A percentile compares a stretch with the other conserved stretches of the same genome.
phyloP scores from a whole-genome alignment of 2,888 invertebrate genomes.

The Amphipyra berbera region DNA sequence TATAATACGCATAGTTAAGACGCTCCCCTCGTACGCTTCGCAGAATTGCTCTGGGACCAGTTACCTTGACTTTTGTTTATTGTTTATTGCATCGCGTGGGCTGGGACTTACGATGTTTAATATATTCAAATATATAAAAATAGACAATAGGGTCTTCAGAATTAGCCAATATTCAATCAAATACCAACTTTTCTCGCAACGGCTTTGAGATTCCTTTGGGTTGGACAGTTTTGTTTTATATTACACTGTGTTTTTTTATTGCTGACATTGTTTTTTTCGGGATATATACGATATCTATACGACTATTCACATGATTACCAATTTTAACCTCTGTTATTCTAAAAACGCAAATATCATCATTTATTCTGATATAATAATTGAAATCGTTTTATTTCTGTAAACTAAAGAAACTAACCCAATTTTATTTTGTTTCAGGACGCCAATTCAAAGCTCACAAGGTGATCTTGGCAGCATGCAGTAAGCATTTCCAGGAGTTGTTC shows the following conservation, averaged over 20 bases:
- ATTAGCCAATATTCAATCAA: slow-evolving; percentile 53
- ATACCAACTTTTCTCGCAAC: slow-evolving; percentile 23
- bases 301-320: no score
- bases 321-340: no score
- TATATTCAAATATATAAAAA: slow-evolving; percentile 62
- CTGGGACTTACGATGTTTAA: slow-evolving; percentile 53
- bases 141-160: slow-evolving; percentile 68
- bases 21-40: slow-evolving; percentile 59
- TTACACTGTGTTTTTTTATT: no score
- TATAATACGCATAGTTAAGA: slow-evolving; percentile 39
- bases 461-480: slow-evolving; percentile 97
- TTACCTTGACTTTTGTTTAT: slow-evolving; percentile 73
- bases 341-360: no score
- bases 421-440: slow-evolving; percentile 91
- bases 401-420: background rate
- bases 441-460: slow-evolving; percentile 97
- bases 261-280: no score
- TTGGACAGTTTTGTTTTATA: background rate
- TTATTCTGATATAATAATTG: background rate
- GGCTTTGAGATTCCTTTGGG: slow-evolving; percentile 2
- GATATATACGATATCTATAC: no score
- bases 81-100: slow-evolving; percentile 73
- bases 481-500: slow-evolving; percentile 97
- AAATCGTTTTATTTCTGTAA: background rate
- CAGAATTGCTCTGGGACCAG: slow-evolving; percentile 62